Evolutionary conservation across 92 coral and sea anemone species (phyloP).

Genomic region (Palythoa heliodiscus): DNA sequence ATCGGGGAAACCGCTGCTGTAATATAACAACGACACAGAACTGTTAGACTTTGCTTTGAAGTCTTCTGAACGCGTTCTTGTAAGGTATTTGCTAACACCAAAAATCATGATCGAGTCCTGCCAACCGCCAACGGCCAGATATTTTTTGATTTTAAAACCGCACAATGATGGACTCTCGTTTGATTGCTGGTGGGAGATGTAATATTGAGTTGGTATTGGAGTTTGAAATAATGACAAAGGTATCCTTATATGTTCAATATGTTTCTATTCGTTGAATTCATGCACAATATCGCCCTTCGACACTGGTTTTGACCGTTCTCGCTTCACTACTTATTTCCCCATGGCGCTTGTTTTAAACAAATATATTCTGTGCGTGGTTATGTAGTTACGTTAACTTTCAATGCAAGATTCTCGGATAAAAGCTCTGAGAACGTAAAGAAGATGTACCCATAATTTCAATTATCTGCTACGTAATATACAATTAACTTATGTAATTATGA

Average conservation of each 20-base stretch:
- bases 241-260: slow-evolving; percentile 30
- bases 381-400: background rate
- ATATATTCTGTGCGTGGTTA: slow-evolving; percentile 5
- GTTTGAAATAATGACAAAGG: background rate
- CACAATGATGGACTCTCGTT: background rate
- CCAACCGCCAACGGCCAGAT: background rate
- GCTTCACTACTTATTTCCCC: background rate
- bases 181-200: background rate
- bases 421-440: background rate
- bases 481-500: background rate
- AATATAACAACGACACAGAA: slow-evolving; percentile 38
- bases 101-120: slow-evolving; percentile 28
- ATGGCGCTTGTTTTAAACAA: background rate
- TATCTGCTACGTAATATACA: background rate
- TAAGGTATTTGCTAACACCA: slow-evolving; percentile 21
- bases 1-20: slow-evolving; percentile 35
- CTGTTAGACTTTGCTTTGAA: slow-evolving; percentile 13
- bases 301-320: background rate
- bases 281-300: slow-evolving; percentile 8
- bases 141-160: background rate
- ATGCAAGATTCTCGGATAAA: background rate
- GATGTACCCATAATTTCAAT: background rate
- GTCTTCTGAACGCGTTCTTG: slow-evolving; percentile 16
- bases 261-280: slow-evolving; percentile 1
- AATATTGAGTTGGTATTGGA: slow-evolving; percentile 20